phyloP scores from a whole-genome alignment of 2,888 invertebrate species.

The Notocelia uddmanniana region DNA sequence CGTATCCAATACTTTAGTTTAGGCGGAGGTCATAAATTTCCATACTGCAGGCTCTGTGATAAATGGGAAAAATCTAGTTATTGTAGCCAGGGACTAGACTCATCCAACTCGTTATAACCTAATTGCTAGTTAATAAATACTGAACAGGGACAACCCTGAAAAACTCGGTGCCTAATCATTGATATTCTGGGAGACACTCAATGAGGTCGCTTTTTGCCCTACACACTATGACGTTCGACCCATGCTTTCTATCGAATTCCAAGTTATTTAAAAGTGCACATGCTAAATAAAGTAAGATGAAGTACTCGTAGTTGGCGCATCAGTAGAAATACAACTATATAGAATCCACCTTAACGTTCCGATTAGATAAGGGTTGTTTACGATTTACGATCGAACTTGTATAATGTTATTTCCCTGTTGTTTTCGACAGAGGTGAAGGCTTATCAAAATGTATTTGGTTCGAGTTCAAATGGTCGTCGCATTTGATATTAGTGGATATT shows the following conservation, averaged over 20 bases:
- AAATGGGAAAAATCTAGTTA: no score
- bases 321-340: not conserved
- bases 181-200: no score
- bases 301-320: not conserved
- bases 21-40: no score
- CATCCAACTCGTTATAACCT: not conserved
- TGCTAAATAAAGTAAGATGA: not conserved
- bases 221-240: not conserved
- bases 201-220: not conserved
- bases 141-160: not conserved
- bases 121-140: not conserved
- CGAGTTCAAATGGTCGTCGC: constrained; percentile 71
- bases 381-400: not conserved
- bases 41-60: no score
- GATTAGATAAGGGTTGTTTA: constrained; percentile 28
- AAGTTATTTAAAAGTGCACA: not conserved
- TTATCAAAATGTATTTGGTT: constrained; percentile 75
- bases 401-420: constrained; percentile 45
- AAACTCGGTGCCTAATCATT: not conserved
- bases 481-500: constrained; percentile 53
- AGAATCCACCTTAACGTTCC: not conserved
- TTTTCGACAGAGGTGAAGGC: constrained; percentile 50
- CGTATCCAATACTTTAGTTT: no score
- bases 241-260: constrained; percentile 5
- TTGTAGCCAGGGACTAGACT: not conserved